phyloP scores from a whole-genome alignment of 2,113 vertebrate species.

The Neolamprologus toae region DNA sequence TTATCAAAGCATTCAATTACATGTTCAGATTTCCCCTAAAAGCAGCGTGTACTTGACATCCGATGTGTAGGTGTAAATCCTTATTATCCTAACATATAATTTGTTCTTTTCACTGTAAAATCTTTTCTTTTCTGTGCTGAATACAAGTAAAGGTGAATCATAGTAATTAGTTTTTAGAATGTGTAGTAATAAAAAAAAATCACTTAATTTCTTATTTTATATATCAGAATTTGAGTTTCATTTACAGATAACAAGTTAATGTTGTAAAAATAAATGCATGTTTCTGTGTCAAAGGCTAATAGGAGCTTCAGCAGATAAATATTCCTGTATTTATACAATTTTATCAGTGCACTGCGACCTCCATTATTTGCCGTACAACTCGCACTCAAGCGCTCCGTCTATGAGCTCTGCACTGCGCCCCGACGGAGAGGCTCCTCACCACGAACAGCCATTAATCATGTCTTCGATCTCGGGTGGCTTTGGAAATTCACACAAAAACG shows the following conservation, averaged over 20 bases:
- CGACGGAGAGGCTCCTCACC: slow-evolving; percentile 48
- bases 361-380: neutral
- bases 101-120: neutral
- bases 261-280: neutral
- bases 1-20: neutral
- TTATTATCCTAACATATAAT: slow-evolving; percentile 5
- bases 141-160: neutral
- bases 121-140: neutral
- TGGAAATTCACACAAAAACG: neutral
- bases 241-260: neutral
- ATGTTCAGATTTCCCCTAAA: neutral
- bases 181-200: neutral
- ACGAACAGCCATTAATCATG: slow-evolving; percentile 66
- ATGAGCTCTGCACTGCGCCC: slow-evolving; percentile 22
- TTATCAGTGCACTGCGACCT: neutral
- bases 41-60: neutral
- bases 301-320: neutral
- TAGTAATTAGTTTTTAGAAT: neutral
- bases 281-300: neutral
- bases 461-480: slow-evolving; percentile 47
- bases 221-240: neutral
- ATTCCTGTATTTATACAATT: neutral
- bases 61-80: neutral
- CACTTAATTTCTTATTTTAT: neutral
- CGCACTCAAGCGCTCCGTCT: neutral